Evolutionary conservation across 2,113 vertebrate species (phyloP).

Genomic region (Litocranius walleri): DNA sequence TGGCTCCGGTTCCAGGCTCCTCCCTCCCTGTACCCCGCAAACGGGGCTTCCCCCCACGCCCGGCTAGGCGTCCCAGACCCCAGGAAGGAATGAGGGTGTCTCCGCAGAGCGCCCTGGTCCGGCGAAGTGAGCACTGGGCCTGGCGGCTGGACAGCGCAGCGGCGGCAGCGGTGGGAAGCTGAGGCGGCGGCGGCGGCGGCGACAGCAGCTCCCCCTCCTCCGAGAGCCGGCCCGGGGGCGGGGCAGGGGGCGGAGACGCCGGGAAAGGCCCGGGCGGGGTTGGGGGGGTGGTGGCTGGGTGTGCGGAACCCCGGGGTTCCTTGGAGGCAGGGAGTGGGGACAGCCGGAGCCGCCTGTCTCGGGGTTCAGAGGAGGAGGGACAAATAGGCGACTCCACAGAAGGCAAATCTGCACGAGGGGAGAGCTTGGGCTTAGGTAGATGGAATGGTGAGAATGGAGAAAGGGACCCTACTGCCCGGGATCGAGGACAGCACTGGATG

Average conservation of each 20-base stretch:
- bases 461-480: not conserved
- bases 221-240: conserved; percentile 63
- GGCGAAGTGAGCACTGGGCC: conserved; percentile 56
- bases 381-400: not conserved
- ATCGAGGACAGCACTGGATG: not conserved
- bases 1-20: conserved; percentile 58
- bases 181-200: conserved; percentile 38
- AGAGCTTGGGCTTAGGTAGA: not conserved
- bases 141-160: conserved; percentile 38
- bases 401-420: not conserved
- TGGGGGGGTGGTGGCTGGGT: not conserved
- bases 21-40: conserved; percentile 61
- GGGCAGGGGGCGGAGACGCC: conserved; percentile 68
- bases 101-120: conserved; percentile 41
- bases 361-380: not conserved
- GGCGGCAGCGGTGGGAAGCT: conserved; percentile 29
- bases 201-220: conserved; percentile 54
- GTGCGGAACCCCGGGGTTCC: conserved; percentile 44
- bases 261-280: not conserved
- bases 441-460: not conserved
- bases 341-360: not conserved
- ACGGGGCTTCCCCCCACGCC: conserved; percentile 36
- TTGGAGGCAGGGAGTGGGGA: not conserved
- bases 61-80: not conserved
- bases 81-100: conserved; percentile 23